Base-by-base conservation (phyloP, 2,888 invertebrate genomes). In the Caenorhabditis angaria region DNA sequence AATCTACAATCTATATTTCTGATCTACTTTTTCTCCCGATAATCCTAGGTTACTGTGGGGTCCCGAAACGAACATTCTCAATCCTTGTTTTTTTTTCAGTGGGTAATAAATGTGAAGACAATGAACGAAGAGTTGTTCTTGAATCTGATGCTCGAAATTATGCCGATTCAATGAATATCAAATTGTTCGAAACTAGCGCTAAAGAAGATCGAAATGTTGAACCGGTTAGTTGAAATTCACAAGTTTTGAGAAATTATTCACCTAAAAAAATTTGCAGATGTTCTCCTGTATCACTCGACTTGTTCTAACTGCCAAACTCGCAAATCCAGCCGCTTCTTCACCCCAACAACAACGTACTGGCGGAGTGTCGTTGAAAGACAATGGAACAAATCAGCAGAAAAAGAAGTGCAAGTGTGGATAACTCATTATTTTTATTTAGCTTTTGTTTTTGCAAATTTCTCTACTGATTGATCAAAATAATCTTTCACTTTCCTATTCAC, bases 151-250 rank as follows among this genome's bases (percentile, higher is more conserved):
- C 97, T 71, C 93, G 94, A 90, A 92, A 94, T 87, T 97, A 97
- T 90, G 97, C 99, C 70, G 93, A 93, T 58, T 95, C 97, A 90
- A 97, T 97, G 95, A 93, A 93, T 85, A 97, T 99, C 88, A 93
- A 94, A 84, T 90, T 97, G 82, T 97, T 95, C 89, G 99, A 99
- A 90, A 97, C 99, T 78, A 96, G 95, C 88, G 99, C 99, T 88
- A 99, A 97, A 91, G 96, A 97, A 88, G 97, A 97, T 90, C 92
- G 94, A 86, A 97, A 97, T 90, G 97, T 99, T 65, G 97, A 97
- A 90, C 96, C 97, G 91, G 97, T 96, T 92, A 92, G 73, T 54
- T 18, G 22, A 47, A 14, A 29, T 28, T 25, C 20, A 14, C 65
- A 41, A 6, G 35, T 6, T 28, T 12, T 18, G 12, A 24, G 22